phyloP scores from a whole-genome alignment of 2,888 invertebrate species.

The Pterostichus niger region DNA sequence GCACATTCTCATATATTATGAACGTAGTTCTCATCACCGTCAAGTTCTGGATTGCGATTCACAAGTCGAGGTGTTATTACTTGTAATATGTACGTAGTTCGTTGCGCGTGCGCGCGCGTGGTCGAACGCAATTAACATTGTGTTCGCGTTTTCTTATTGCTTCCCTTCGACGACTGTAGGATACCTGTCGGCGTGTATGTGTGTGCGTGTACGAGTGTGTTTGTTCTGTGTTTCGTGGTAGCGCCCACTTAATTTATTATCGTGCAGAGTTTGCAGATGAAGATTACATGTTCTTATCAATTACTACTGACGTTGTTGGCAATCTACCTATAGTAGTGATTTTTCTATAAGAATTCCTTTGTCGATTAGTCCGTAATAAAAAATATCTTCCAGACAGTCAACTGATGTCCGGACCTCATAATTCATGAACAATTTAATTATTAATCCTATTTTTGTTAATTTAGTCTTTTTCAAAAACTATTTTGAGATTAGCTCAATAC shows the following conservation, averaged over 20 bases:
- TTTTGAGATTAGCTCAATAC: too few relatives aligned
- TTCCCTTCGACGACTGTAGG: neutral
- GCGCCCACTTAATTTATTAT: conserved; percentile 30
- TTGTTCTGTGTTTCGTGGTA: conserved; percentile 31
- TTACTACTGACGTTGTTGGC: conserved; percentile 15
- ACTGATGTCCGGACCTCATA: too few relatives aligned
- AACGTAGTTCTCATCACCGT: conserved; percentile 36
- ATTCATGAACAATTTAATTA: too few relatives aligned
- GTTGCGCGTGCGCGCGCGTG: conserved; percentile 1
- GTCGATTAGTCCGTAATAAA: too few relatives aligned
- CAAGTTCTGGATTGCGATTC: conserved; percentile 32
- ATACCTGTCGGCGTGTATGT: neutral
- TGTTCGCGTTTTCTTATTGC: conserved; percentile 16
- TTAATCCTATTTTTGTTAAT: too few relatives aligned
- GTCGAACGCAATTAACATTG: conserved; percentile 20
- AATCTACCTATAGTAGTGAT: conserved; percentile 12
- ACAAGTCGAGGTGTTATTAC: conserved; percentile 25
- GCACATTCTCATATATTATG: conserved; percentile 37
- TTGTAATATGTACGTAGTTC: neutral
- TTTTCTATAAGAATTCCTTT: neutral
- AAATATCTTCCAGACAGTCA: too few relatives aligned
- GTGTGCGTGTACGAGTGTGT: conserved; percentile 15
- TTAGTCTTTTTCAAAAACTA: too few relatives aligned
- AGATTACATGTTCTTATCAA: conserved; percentile 49
- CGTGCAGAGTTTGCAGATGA: conserved; percentile 15